phyloP scores from a whole-genome alignment of 2,888 invertebrate genomes.

The Tenthredo livida region DNA sequence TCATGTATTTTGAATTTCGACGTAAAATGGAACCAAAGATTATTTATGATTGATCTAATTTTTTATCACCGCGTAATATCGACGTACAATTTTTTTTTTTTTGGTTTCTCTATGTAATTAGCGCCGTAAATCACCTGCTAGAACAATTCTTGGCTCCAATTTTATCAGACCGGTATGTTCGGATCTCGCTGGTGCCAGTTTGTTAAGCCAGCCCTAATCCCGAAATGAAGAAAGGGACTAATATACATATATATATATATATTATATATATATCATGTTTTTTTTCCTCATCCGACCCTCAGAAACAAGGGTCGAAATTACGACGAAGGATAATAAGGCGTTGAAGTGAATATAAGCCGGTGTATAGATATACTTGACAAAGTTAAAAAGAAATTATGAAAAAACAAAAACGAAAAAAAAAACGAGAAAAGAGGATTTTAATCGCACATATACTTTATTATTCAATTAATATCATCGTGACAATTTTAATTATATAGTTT shows the following conservation, averaged over 20 bases:
- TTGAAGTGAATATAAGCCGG: constrained; percentile 5
- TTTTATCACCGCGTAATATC: neutral
- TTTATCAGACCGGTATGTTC: neutral
- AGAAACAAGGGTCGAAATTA: constrained; percentile 28
- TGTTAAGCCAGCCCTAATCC: constrained; percentile 17
- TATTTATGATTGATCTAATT: neutral
- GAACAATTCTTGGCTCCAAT: neutral
- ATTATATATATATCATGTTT: neutral
- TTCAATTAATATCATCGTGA: neutral
- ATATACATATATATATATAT: neutral
- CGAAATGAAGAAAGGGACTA: neutral
- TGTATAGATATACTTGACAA: neutral
- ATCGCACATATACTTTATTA: neutral
- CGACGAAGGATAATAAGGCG: constrained; percentile 7
- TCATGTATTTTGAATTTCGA: neutral
- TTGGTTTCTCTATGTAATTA: neutral
- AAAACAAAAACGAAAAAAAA: neutral
- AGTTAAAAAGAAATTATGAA: neutral
- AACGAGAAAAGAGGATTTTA: neutral
- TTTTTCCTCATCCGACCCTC: neutral
- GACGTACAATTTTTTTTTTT: neutral
- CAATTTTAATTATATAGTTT: neutral
- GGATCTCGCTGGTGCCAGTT: constrained; percentile 5
- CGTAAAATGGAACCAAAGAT: neutral
- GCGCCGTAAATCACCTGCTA: neutral